Base-by-base conservation (phyloP, 1,140 invertebrate genomes). In the Charaxes varanes region DNA sequence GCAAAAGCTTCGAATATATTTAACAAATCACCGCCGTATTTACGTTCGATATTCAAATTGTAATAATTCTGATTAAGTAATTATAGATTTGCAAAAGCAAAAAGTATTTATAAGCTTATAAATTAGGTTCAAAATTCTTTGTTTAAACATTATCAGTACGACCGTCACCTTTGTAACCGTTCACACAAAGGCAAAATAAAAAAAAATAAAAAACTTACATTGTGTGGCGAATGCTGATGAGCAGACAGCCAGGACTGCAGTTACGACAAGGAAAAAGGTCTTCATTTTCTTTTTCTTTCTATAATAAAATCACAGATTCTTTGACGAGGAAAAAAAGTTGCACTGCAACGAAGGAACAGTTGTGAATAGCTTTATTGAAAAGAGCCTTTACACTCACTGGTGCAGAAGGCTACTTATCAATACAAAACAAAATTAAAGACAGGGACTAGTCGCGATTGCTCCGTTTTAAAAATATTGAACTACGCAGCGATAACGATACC, bases 301-400 rank as follows among this genome's bases (percentile, higher is more conserved):
- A 62, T 38, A 69, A 65, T 73, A 62, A 70, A 72, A 80, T 83
- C 71, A 78, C 74, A 81, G 77, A 64, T 73, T 68, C 53, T 80
- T 81, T 77, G 73, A 78, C 64, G 70, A 76, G 27, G 31, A 36
- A 19, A 22, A 4, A 10, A 31, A 10, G 4, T 17, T 18, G 28
- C 27, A 18, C 15, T 31, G 28, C 28, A 31, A 18, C 33, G 41
- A 30, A n/a, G 10, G n/a, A 18, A 45, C 42, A n/a, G n/a, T n/a
- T n/a, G n/a, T n/a, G 13, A 34, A 48, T 30, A 42, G 47, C 26
- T 47, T 41, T 43, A 52, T 64, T 64, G 62, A 62, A 61, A 65
- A 58, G 51, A 55, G 88, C 92, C 91, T 93, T 94, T 94, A 93
- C 90, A 92, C 92, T 86, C 92, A 93, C 92, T 93, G 92, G 91